phyloP scores from a whole-genome alignment of 2,113 vertebrate genomes.

The Butorides virescens region DNA sequence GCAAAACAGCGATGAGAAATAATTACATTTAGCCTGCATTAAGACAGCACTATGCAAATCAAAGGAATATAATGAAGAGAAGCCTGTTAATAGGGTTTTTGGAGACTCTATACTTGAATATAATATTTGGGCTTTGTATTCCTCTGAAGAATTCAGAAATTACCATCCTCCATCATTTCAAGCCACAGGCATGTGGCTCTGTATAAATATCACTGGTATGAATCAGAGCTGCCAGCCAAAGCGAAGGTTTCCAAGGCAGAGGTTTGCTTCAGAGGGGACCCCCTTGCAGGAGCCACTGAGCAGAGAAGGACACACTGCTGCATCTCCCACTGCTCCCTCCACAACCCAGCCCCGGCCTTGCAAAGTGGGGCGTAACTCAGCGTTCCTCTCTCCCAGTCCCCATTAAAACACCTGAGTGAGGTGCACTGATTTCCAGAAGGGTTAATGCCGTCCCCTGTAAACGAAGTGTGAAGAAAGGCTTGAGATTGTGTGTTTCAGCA shows the following conservation, averaged over 20 bases:
- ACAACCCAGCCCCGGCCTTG: background rate
- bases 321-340: background rate
- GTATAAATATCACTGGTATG: fast-evolving
- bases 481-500: fast-evolving
- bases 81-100: background rate
- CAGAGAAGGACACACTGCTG: background rate
- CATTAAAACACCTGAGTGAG: background rate
- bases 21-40: conserved; percentile 9
- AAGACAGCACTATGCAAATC: conserved; percentile 44
- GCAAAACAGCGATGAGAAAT: background rate
- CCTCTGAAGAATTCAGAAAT: background rate
- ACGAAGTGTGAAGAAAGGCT: background rate
- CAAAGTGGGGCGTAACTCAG: fast-evolving
- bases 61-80: conserved; percentile 37
- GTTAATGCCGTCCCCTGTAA: too few species aligned
- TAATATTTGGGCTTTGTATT: background rate
- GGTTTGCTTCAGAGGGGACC: too few species aligned
- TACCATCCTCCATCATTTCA: background rate
- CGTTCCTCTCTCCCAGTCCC: background rate
- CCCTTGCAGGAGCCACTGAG: background rate
- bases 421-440: background rate
- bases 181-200: background rate
- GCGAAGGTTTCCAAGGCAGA: background rate
- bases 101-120: background rate
- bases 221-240: fast-evolving